Evolutionary conservation across 2,113 vertebrate species (phyloP).

Genomic region (Malurus cyaneus): DNA sequence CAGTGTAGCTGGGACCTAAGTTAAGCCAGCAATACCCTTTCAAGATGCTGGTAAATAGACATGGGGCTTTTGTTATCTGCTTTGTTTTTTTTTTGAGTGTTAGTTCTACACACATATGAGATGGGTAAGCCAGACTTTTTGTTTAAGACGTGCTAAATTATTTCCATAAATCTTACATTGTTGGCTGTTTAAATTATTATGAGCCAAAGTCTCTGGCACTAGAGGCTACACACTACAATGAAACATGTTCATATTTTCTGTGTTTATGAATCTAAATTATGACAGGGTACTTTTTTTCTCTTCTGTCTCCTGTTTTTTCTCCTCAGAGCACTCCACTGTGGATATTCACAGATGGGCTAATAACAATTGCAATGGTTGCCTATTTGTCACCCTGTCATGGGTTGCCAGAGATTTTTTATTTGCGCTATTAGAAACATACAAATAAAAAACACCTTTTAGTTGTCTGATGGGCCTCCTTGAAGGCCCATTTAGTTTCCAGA

Average conservation of each 20-base stretch:
- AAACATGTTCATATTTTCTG: slow-evolving; percentile 31
- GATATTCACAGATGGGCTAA: slow-evolving; percentile 49
- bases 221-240: neutral
- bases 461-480: neutral
- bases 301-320: slow-evolving; percentile 1
- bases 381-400: slow-evolving; percentile 30
- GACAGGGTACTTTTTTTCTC: neutral
- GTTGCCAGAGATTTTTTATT: slow-evolving; percentile 47
- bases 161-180: slow-evolving; percentile 34
- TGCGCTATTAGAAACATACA: slow-evolving; percentile 42
- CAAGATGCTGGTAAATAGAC: neutral
- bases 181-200: slow-evolving; percentile 46
- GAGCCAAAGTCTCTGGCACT: neutral
- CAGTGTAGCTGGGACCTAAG: neutral
- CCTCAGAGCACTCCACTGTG: slow-evolving; percentile 19
- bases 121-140: slow-evolving; percentile 17
- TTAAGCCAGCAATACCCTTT: neutral
- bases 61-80: neutral
- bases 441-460: slow-evolving; percentile 4
- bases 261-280: slow-evolving; percentile 52
- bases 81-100: neutral
- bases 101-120: neutral
- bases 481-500: neutral
- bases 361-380: neutral
- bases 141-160: slow-evolving; percentile 54